These are phyloP conservation scores for Ivindomyrus marchei DNA, from an alignment of 2,113 vertebrate species.

Conservation along the genomic window DNA sequence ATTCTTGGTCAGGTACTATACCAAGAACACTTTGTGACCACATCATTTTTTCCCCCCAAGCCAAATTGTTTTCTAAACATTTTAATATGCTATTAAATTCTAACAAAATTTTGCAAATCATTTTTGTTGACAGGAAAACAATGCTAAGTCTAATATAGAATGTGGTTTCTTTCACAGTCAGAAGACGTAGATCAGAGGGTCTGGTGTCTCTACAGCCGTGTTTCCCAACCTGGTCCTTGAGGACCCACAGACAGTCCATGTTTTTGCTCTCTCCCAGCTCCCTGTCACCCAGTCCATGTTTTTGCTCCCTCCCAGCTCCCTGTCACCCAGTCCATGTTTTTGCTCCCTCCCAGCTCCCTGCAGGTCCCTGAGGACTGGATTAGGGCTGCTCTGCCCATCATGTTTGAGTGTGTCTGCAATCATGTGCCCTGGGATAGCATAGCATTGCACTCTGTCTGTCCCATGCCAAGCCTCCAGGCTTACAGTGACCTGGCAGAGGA, in stretches of 20 bases:
- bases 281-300: background rate
- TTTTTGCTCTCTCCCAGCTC: background rate
- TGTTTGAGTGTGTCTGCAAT: background rate
- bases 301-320: background rate
- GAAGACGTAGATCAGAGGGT: background rate
- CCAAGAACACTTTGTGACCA: background rate
- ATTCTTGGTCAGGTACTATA: background rate
- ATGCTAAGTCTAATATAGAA: background rate
- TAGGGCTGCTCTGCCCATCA: background rate
- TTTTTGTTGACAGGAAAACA: background rate
- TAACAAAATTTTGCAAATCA: background rate
- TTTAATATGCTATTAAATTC: background rate
- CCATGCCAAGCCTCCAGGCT: background rate
- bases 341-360: background rate
- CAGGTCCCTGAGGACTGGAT: background rate
- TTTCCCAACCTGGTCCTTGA: background rate
- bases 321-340: background rate
- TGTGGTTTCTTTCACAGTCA: background rate
- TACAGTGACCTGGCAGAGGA: background rate
- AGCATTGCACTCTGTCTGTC: background rate
- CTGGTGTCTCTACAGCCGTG: background rate
- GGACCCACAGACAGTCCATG: background rate
- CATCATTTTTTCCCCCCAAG: background rate
- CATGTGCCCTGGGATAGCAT: background rate
- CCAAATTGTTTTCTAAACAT: background rate